phyloP scores from a whole-genome alignment of 2,113 vertebrate genomes.

The rat (Rattus norvegicus) region GRCr8 NC_086026.1:30977501-30978000 shows the following conservation, averaged over 20 bases:
- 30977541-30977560: not conserved
- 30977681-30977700: not conserved
- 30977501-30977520: not conserved
- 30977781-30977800: not conserved
- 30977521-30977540: not conserved
- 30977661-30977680: not conserved
- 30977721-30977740: not conserved
- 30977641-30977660: not conserved
- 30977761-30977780: not conserved
- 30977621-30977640: not conserved
- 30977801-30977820: not conserved
- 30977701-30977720: not conserved
- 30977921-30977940: accelerated
- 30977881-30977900: not conserved
- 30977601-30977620: no score
- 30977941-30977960: not conserved
- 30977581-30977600: not conserved
- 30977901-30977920: not conserved
- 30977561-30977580: not conserved
- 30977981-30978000: not conserved
- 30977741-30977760: not conserved
- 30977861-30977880: not conserved
- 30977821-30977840: not conserved
- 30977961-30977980: not conserved
- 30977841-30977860: not conserved